Conservation (phyloP, 2,888 invertebrate species). For the Eudasyphora cyanicolor region DNA sequence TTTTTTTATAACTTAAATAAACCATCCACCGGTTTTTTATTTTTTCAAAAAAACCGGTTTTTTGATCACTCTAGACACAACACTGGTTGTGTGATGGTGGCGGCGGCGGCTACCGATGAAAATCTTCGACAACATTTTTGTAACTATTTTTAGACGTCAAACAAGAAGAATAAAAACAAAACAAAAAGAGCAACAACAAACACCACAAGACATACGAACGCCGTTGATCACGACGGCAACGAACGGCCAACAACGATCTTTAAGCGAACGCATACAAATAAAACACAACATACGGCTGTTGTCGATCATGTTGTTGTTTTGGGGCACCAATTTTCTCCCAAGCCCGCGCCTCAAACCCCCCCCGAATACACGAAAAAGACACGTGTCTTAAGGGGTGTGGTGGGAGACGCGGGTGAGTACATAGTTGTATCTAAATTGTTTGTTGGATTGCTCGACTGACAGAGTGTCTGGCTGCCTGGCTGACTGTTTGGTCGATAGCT, state of each 20-base stretch:
- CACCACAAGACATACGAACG: background rate
- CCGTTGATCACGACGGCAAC: background rate
- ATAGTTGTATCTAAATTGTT: background rate
- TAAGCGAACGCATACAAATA: slow-evolving; percentile 3
- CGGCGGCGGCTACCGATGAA: slow-evolving; percentile 21
- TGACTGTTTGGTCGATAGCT: background rate
- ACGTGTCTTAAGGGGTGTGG: background rate
- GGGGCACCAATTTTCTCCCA: background rate
- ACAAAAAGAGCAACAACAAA: background rate
- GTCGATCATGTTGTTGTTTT: background rate
- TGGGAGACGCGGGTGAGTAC: background rate
- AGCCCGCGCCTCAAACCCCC: background rate
- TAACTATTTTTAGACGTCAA: slow-evolving; percentile 54
- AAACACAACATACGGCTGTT: background rate
- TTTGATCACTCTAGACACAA: slow-evolving; percentile 30
- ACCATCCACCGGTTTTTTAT: no score
- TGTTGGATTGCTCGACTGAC: background rate
- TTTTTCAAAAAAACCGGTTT: no score
- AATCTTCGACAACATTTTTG: slow-evolving; percentile 46
- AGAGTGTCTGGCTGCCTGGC: background rate
- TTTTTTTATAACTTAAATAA: no score
- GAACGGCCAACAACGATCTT: background rate
- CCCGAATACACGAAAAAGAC: background rate
- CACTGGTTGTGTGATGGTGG: background rate
- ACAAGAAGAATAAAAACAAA: background rate